These are phyloP conservation scores for Tenthredo distinguenda DNA, from an alignment of 2,888 invertebrate genomes.

Conservation along the genomic window DNA sequence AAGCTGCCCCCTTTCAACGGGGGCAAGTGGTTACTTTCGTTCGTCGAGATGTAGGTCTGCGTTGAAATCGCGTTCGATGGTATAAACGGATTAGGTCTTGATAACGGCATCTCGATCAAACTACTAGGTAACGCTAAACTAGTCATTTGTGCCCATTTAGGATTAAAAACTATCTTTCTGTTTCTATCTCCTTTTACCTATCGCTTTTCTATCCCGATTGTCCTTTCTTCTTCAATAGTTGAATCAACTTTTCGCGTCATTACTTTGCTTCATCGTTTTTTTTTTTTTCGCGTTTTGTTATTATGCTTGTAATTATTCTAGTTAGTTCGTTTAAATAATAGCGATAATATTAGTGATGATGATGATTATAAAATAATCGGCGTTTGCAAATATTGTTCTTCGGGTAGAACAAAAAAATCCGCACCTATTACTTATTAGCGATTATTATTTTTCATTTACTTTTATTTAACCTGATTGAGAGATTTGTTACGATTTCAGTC, in stretches of 20 bases:
- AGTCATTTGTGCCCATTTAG: slow-evolving; percentile 68
- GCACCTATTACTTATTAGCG: neutral
- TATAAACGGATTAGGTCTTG: slow-evolving; percentile 78
- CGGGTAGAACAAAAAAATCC: neutral
- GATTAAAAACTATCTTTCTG: slow-evolving; percentile 29
- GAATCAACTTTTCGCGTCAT: neutral
- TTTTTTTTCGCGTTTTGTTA: neutral
- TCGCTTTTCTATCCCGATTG: neutral
- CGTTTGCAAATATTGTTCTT: neutral
- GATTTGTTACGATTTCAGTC: slow-evolving; percentile 45
- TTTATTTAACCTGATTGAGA: slow-evolving; percentile 38
- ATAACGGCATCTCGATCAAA: slow-evolving; percentile 78
- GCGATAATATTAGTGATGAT: slow-evolving; percentile 34
- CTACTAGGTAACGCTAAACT: slow-evolving; percentile 65
- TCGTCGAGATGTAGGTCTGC: slow-evolving; percentile 76
- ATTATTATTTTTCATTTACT: neutral
- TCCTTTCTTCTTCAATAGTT: neutral
- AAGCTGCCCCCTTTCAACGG: slow-evolving; percentile 75
- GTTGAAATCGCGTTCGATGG: slow-evolving; percentile 70
- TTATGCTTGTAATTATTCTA: slow-evolving; percentile 2
- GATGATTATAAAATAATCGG: neutral
- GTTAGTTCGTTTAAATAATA: slow-evolving; percentile 29
- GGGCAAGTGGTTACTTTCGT: slow-evolving; percentile 78
- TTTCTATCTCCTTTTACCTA: neutral
- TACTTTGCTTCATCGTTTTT: neutral